Percentiles rank a stretch among this genome's conserved stretches.
Conservation (phyloP, 2,113 vertebrate species). For the Lanius collurio region DNA sequence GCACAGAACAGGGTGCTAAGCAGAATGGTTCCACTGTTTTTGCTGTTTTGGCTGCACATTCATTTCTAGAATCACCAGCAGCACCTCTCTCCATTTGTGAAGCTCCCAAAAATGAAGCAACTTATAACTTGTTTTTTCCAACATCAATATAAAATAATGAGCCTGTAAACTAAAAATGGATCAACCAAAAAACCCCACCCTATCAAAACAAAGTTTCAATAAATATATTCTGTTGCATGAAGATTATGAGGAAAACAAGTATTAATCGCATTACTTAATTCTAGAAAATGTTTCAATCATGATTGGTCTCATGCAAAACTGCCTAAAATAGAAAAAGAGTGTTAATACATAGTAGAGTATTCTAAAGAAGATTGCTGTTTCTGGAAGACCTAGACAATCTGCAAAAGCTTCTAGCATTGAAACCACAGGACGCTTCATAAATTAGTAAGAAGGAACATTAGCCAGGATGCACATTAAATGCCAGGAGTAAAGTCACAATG, state of each 20-base stretch:
- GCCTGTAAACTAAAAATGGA: neutral
- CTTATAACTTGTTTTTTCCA: neutral
- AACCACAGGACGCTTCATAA: neutral
- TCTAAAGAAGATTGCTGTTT: neutral
- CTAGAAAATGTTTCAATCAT: neutral
- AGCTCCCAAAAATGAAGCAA: neutral
- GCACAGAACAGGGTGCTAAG: neutral
- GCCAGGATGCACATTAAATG: rapidly evolving
- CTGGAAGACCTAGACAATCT: neutral
- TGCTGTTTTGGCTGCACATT: neutral
- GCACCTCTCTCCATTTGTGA: neutral
- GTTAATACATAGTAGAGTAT: neutral
- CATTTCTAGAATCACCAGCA: neutral
- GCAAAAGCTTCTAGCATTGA: neutral
- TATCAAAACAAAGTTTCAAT: neutral
- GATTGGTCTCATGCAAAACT: neutral
- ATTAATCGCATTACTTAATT: neutral
- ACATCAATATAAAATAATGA: neutral
- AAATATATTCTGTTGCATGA: neutral
- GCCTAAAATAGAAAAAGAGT: neutral
- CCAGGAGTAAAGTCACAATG: neutral
- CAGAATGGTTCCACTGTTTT: neutral
- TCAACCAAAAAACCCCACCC: neutral
- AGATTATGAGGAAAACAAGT: neutral
- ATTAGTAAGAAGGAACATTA: neutral